phyloP scores from a whole-genome alignment of 2,113 vertebrate genomes.

The Panthera tigris region DNA sequence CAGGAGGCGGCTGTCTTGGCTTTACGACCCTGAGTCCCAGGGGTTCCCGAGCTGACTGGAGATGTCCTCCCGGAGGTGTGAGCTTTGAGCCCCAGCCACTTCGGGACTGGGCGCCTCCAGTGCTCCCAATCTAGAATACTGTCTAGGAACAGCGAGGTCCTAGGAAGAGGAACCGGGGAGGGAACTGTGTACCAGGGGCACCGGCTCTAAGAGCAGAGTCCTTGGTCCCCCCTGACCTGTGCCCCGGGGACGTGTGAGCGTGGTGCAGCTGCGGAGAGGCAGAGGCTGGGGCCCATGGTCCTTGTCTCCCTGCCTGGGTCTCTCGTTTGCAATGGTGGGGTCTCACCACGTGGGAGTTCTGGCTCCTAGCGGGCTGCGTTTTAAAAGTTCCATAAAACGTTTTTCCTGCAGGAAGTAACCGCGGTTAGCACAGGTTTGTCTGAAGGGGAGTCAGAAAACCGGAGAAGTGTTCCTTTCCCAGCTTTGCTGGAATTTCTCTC shows the following conservation, averaged over 20 bases:
- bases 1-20: too few species aligned
- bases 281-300: not conserved
- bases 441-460: not conserved
- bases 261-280: rapidly evolving
- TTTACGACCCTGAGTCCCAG: not conserved
- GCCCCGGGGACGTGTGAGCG: rapidly evolving
- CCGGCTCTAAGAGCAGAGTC: too few species aligned
- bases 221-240: rapidly evolving
- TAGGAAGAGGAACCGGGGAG: rapidly evolving
- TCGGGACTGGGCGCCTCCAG: rapidly evolving
- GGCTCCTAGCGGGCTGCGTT: not conserved
- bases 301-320: not conserved
- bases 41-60: not conserved
- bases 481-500: not conserved
- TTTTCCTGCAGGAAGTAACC: not conserved
- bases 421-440: not conserved
- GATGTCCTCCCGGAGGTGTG: rapidly evolving
- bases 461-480: not conserved
- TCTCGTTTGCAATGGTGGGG: not conserved
- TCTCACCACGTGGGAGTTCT: rapidly evolving
- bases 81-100: not conserved
- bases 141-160: not conserved
- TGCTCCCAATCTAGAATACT: rapidly evolving
- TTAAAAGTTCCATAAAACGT: not conserved
- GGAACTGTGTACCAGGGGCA: rapidly evolving